These are phyloP conservation scores for Fukomys damarensis DNA, from an alignment of 2,113 vertebrate species.

Conservation along the genomic window DNA sequence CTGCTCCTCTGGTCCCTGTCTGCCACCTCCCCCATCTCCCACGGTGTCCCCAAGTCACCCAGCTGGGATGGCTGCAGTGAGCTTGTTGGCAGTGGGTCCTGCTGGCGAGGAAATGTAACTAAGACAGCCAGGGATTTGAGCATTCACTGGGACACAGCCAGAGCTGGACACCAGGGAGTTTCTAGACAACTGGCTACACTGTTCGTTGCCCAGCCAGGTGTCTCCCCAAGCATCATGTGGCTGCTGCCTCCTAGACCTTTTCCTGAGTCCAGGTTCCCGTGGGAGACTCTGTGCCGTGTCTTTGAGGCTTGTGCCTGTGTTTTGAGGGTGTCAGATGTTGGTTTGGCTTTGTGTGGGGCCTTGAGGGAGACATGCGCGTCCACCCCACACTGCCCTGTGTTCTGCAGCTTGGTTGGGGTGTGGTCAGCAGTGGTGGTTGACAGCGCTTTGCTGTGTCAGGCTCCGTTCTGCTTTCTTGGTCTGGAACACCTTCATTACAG, in stretches of 20 bases:
- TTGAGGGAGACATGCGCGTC: accelerated
- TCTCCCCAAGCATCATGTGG: background rate
- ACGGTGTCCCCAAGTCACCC: background rate
- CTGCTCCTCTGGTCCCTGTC: background rate
- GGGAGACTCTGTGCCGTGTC: background rate
- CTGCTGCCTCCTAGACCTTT: background rate
- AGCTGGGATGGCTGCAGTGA: background rate
- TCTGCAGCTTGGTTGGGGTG: background rate
- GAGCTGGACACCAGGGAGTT: slow-evolving; percentile 46
- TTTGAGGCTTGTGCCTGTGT: background rate
- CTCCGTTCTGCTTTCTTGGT: background rate
- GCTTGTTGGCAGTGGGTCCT: background rate
- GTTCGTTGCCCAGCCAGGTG: slow-evolving; percentile 32
- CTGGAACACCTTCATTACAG: accelerated
- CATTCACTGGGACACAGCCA: background rate
- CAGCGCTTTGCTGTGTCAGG: background rate
- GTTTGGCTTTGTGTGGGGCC: background rate
- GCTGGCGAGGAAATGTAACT: slow-evolving; percentile 58
- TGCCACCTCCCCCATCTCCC: background rate
- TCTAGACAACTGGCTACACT: slow-evolving; percentile 26
- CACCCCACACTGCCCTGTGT: background rate
- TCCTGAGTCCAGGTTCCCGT: slow-evolving; percentile 38
- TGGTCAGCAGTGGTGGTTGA: background rate
- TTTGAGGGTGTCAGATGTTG: background rate
- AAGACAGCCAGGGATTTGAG: slow-evolving; percentile 25